phyloP scores from a whole-genome alignment of 2,797 vertebrate species.

The Monodelphis domestica region DNA sequence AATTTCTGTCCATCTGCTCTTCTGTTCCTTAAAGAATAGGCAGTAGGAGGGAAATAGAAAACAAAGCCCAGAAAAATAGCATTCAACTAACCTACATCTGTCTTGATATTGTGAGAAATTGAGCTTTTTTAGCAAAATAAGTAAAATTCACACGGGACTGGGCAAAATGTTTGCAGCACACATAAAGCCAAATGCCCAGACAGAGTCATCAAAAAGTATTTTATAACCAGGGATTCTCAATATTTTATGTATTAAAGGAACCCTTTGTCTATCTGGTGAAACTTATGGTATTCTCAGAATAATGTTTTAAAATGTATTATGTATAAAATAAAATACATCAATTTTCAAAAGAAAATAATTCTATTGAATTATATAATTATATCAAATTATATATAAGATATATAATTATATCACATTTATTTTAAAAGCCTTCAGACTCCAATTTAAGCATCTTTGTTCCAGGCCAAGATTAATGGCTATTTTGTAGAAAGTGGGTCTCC shows the following conservation, averaged over 20 bases:
- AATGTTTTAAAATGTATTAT: neutral
- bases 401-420: neutral
- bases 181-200: neutral
- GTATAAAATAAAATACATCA: neutral
- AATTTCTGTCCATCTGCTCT: neutral
- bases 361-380: neutral
- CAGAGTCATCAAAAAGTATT: neutral
- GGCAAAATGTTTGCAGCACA: neutral
- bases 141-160: neutral
- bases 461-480: neutral
- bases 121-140: slow-evolving; percentile 5
- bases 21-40: slow-evolving; percentile 2
- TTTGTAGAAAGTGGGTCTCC: neutral
- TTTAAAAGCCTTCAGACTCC: neutral
- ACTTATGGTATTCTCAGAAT: neutral
- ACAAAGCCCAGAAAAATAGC: slow-evolving; percentile 15
- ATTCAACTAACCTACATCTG: slow-evolving; percentile 65
- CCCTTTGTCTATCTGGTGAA: neutral
- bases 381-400: too few species aligned
- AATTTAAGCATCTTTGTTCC: neutral
- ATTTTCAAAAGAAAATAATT: neutral
- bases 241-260: neutral
- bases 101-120: slow-evolving; percentile 43
- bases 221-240: neutral
- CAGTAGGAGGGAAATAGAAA: neutral